These are phyloP conservation scores for Bubo bubo DNA, from an alignment of 2,113 vertebrate species.

Conservation along the genomic window DNA sequence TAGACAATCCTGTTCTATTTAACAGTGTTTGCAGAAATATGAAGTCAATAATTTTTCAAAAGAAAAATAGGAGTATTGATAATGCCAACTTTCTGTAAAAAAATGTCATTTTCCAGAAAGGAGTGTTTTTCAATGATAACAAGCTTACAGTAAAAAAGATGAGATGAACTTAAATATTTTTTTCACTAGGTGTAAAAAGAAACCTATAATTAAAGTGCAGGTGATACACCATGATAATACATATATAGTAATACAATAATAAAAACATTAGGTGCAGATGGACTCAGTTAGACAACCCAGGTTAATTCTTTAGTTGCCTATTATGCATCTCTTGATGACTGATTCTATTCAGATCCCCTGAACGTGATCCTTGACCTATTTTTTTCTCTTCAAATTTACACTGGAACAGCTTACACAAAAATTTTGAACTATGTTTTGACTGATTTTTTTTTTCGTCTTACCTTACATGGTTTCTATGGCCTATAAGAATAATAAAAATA, in stretches of 20 bases:
- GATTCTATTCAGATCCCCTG: slow-evolving; percentile 10
- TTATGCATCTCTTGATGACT: neutral
- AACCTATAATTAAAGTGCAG: neutral
- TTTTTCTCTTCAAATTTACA: neutral
- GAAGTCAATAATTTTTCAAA: neutral
- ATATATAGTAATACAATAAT: no score
- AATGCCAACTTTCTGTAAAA: neutral
- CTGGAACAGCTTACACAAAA: neutral
- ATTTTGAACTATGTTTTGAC: neutral
- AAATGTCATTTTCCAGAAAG: neutral
- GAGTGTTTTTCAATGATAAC: neutral
- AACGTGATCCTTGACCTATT: neutral
- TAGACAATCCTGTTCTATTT: neutral
- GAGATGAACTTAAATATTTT: accelerated
- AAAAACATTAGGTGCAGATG: neutral
- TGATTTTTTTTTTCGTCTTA: neutral
- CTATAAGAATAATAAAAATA: neutral
- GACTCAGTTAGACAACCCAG: neutral
- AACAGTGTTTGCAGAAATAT: neutral
- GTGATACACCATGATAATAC: no score
- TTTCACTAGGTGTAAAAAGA: neutral
- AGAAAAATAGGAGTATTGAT: neutral
- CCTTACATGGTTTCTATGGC: neutral
- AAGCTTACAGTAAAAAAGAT: neutral
- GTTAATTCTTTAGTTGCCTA: neutral